Percentiles rank a stretch among this genome's conserved stretches.
These are phyloP conservation scores for Marmota flaviventris DNA, from an alignment of 2,113 vertebrate genomes.

Conservation along the genomic window DNA sequence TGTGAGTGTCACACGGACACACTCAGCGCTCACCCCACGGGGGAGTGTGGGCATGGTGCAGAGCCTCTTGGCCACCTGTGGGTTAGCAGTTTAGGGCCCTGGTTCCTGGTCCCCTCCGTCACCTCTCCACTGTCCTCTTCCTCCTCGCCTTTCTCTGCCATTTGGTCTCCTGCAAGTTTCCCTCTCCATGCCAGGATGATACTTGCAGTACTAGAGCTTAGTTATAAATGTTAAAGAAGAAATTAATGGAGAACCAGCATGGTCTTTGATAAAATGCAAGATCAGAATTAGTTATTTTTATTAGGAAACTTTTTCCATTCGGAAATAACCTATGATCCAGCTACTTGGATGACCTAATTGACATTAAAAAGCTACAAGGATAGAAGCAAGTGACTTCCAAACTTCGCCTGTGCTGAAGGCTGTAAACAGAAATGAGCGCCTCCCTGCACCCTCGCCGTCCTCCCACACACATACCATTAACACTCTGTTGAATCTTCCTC, in stretches of 20 bases:
- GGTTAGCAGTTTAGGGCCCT: accelerated
- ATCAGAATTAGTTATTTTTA: neutral
- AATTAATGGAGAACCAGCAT: neutral
- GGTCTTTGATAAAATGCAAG: neutral
- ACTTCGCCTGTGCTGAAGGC: neutral
- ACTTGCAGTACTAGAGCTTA: accelerated
- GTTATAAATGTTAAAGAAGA: neutral
- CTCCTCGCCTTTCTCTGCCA: neutral
- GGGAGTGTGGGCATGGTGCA: accelerated
- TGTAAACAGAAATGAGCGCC: accelerated
- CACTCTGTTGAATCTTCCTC: accelerated
- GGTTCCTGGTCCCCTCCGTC: neutral
- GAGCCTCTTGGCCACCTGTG: accelerated
- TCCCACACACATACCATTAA: accelerated
- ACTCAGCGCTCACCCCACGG: neutral
- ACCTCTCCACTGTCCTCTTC: accelerated
- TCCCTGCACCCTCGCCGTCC: accelerated
- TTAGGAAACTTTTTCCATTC: neutral
- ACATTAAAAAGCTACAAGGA: neutral
- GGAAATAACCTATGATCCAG: neutral
- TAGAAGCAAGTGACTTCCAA: neutral
- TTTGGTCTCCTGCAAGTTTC: neutral
- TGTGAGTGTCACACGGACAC: neutral
- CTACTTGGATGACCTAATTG: neutral
- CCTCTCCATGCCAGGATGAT: neutral